These are phyloP conservation scores for Polyommatus iphigenia DNA, from an alignment of 2,888 invertebrate genomes.

Conservation along the genomic window DNA sequence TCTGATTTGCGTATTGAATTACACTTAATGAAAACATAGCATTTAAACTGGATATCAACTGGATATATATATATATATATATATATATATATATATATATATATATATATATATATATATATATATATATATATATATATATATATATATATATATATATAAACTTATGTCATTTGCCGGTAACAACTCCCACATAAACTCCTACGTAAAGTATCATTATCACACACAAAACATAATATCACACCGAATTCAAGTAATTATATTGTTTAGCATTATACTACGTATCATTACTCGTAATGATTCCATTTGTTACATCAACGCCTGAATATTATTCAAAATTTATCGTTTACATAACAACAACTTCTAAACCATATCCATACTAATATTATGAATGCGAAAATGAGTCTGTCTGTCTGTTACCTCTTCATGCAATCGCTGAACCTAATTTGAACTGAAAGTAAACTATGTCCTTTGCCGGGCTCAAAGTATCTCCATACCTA, in stretches of 20 bases:
- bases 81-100: too few species aligned
- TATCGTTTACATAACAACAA: too few species aligned
- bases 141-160: neutral
- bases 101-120: too few species aligned
- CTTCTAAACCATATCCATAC: too few species aligned
- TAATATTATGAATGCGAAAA: too few species aligned
- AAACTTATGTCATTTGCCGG: conserved; percentile 17
- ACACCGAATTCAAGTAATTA: neutral
- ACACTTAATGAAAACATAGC: neutral
- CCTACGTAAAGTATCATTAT: conserved; percentile 24
- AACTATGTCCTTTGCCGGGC: too few species aligned
- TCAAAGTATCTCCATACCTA: too few species aligned
- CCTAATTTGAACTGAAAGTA: too few species aligned
- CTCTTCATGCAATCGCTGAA: too few species aligned
- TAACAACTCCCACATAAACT: neutral
- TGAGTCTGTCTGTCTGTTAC: too few species aligned
- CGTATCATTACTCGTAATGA: neutral
- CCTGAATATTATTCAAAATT: neutral
- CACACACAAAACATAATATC: neutral
- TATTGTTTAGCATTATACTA: neutral
- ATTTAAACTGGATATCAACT: neutral
- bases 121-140: too few species aligned
- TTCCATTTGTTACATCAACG: neutral
- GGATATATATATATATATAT: too few species aligned
- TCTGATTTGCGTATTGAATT: neutral